Base-by-base conservation (phyloP, 2,113 vertebrate genomes). In the Hippolais icterina region DNA sequence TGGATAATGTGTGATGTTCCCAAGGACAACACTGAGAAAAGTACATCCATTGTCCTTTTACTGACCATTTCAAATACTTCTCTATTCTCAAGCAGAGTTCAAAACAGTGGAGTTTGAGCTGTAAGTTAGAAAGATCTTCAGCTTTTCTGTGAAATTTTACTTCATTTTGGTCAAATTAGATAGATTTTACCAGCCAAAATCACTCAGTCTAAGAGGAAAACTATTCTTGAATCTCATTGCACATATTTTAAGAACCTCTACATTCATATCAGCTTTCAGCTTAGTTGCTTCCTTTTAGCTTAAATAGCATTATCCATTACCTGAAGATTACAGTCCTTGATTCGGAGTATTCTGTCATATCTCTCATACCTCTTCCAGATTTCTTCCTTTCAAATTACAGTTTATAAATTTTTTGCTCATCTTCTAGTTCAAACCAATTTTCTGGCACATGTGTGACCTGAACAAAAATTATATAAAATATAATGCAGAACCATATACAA, bases 271-370 rank as follows among this genome's bases (percentile, higher is more conserved):
- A 83, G 29, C 54, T 83, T 87, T 81, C 42, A 41, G 5, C 13
- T 81, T 42, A 46, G 68, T 74, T 90, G 83, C 37, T 74, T 56
- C 19, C 12, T 87, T 89, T 94, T 74, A 89, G 22, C n/a, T 84
- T 91, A 81, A 95, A 91, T 77, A 89, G 35, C 42, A 89, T 70
- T 82, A 70, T 81, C 60, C 42, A 39, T 75, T 95, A 82, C 31
- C 35, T 83, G 68, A 93, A 84, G 47, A 93, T 95, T 94, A 59
- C 5, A 6, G 87, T 53, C 64, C 72, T 91, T 78, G 60, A 91
- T 69, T 92, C 47, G 42, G 15, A 71, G 15, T 31, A 33, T 69
- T 94, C 78, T 80, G 17, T 70, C 54, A 74, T 57, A 69, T n/a
- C 31, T 44, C 25, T 86, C 57, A 29, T 60, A 72, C 15, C 18